A percentile compares a stretch with the other conserved stretches of the same genome.
Evolutionary conservation across 2,888 invertebrate genomes (phyloP).

Genomic region (Kryphioiulus occultus): DNA sequence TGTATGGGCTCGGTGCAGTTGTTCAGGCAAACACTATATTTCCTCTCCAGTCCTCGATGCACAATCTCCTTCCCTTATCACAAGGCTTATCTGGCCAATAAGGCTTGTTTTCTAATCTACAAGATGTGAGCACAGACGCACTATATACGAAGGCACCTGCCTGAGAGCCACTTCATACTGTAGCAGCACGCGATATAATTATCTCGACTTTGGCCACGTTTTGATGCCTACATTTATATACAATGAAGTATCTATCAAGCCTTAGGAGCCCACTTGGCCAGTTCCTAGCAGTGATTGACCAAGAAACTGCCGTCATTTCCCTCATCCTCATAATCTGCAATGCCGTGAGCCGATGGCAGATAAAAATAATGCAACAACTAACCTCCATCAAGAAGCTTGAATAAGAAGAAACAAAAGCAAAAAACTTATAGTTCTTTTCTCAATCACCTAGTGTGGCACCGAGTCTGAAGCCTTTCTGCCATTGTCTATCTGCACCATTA

Average conservation of each 20-base stretch:
- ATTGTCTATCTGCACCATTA: too few species aligned
- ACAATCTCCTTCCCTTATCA: not conserved
- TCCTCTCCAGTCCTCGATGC: not conserved
- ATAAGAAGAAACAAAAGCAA: not conserved
- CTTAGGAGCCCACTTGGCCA: constrained; percentile 1
- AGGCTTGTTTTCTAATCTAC: constrained; percentile 36
- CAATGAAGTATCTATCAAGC: constrained; percentile 22
- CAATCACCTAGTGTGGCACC: too few species aligned
- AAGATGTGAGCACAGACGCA: not conserved
- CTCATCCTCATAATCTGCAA: constrained; percentile 36
- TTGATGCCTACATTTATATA: constrained; percentile 35
- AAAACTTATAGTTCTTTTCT: not conserved
- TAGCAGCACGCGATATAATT: not conserved
- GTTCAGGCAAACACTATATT: not conserved
- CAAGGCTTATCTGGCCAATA: constrained; percentile 4
- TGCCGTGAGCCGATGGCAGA: not conserved
- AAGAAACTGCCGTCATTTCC: not conserved
- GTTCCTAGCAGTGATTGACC: constrained; percentile 12
- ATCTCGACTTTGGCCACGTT: constrained; percentile 30
- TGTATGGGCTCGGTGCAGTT: not conserved
- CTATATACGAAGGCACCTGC: constrained; percentile 11
- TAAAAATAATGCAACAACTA: constrained; percentile 11
- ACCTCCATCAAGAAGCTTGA: not conserved
- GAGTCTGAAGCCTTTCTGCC: too few species aligned
- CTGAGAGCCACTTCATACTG: not conserved